A percentile compares a stretch with the other conserved stretches of the same genome.
Conservation (phyloP, 2,113 vertebrate genomes). For the Alligator mississippiensis region DNA sequence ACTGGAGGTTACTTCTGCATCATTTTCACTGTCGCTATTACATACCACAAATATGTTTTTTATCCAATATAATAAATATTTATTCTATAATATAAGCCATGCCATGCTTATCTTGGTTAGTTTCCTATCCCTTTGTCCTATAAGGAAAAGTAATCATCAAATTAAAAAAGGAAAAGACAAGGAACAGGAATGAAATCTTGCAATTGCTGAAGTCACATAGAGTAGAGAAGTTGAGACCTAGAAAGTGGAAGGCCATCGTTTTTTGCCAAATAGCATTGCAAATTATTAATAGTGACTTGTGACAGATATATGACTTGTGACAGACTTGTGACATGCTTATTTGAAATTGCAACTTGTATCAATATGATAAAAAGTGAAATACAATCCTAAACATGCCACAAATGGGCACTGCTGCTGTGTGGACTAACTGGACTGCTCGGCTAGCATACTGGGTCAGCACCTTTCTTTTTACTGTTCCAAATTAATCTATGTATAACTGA, state of each 20-base stretch:
- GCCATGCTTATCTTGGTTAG: neutral
- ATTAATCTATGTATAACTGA: conserved; percentile 10
- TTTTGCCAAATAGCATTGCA: neutral
- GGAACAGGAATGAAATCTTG: neutral
- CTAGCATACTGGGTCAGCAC: neutral
- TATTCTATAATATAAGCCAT: neutral
- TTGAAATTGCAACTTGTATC: neutral
- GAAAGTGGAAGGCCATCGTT: neutral
- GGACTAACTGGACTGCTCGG: conserved; percentile 1
- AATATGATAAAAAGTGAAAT: conserved; percentile 8
- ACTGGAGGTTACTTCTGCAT: neutral
- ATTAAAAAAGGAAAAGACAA: neutral
- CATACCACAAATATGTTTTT: neutral
- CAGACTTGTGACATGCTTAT: neutral
- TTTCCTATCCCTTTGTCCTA: neutral
- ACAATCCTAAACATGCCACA: conserved; percentile 27
- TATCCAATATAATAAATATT: neutral
- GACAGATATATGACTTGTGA: neutral
- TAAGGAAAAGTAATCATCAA: neutral
- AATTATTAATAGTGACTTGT: neutral
- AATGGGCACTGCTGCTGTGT: neutral
- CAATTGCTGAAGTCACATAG: neutral
- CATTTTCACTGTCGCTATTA: neutral
- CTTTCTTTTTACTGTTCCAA: conserved; percentile 20
- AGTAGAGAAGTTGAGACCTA: neutral